Evolutionary conservation across 2,113 vertebrate genomes (phyloP), one percentile per base, ranked within the genome.

Genomic region (Ranitomeya imitator): DNA sequence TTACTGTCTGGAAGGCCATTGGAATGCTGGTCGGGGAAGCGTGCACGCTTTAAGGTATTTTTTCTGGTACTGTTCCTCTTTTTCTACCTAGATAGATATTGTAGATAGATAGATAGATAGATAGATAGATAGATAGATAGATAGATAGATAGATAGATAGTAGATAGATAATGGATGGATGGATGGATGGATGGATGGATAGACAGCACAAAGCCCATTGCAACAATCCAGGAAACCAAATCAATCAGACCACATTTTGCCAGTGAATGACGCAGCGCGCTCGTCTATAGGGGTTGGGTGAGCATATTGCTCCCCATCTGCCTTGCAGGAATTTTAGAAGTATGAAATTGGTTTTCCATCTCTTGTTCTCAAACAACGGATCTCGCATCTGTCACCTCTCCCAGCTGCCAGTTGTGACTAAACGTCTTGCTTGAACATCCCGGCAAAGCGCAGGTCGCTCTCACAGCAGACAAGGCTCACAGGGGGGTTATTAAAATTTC

Each of bases 261-360:
- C 54, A n/a, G n/a, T 63, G 55, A 76, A 82, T 18, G 21, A 83
- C 54, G 69, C 52, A 55, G 79, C 86, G 74, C 54, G 51, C 78
- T 82, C 83, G 67, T 83, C 26, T 59, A 52, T 76, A 74, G 84
- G 71, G 80, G 81, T 54, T 84, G 87, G 73, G 85, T 74, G 54
- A 85, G 91, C 55, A 81, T 82, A 65, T 73, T 19, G 77, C 21
- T 92, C 92, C 87, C 92, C 85, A 65, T 93, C 90, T 93, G 93
- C 57, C 91, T 91, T 57, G 78, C 54, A 84, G 80, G 88, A 89
- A 90, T 85, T 7, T 59, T 65, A 89, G 37, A 83, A 67, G 69
- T 76, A 89, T 92, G 86, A 91, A 92, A 90, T 92, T 87, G 85
- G 69, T 79, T 85, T 79, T 92, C 86, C 86, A 90, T 86, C 92